Evolutionary conservation across 35 echinoderm and acorn worm genomes (phyloP).

Genomic region (Apostichopus californicus): DNA sequence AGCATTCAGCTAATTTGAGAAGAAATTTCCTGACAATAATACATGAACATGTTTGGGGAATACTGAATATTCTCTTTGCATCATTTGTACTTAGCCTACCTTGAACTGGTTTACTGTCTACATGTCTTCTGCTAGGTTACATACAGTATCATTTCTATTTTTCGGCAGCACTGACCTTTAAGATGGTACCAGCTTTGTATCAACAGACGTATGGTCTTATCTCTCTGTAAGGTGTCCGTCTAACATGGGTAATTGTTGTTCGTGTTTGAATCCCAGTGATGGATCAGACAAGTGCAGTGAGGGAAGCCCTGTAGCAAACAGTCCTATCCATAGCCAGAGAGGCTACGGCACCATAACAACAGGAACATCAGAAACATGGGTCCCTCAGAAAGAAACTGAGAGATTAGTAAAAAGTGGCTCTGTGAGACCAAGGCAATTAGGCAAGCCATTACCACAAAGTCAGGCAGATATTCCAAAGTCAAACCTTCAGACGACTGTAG

Average conservation of each 20-base stretch:
- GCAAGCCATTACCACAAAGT: background rate
- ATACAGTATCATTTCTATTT: background rate
- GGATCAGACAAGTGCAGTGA: background rate
- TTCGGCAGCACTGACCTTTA: background rate
- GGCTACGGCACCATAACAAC: constrained; percentile 2
- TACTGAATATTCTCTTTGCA: too few species aligned
- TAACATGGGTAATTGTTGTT: constrained; percentile 15
- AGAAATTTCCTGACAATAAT: too few species aligned
- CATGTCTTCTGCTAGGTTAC: too few species aligned
- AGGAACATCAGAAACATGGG: background rate
- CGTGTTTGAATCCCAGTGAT: background rate
- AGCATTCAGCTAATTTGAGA: too few species aligned
- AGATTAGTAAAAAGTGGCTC: background rate
- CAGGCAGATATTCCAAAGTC: background rate
- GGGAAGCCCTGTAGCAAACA: background rate
- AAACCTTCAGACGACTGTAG: background rate
- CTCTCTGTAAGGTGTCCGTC: background rate
- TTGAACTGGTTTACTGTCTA: too few species aligned
- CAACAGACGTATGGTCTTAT: background rate
- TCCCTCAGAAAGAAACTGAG: background rate
- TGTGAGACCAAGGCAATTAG: background rate
- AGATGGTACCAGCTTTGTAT: background rate
- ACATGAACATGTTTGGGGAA: too few species aligned
- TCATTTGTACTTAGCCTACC: too few species aligned
- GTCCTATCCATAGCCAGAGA: background rate